phyloP scores from a whole-genome alignment of 1,140 invertebrate species.

The Cotesia vestalis region DNA sequence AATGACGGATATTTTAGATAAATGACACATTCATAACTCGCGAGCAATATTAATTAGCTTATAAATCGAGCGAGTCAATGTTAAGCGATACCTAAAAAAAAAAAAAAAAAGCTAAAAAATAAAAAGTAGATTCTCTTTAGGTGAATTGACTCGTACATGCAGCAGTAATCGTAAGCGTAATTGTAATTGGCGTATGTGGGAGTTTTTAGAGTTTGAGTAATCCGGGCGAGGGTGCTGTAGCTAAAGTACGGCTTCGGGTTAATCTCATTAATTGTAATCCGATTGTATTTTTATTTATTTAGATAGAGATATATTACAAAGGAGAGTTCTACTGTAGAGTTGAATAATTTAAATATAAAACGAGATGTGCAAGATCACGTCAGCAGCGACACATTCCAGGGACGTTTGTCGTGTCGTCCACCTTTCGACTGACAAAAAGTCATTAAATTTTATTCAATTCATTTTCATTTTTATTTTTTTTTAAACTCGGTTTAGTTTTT shows the following conservation, averaged over 20 bases:
- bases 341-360: neutral
- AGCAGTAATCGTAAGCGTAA: too few relatives aligned
- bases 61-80: too few relatives aligned
- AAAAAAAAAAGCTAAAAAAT: too few relatives aligned
- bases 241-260: neutral
- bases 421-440: conserved; percentile 34
- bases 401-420: conserved; percentile 39
- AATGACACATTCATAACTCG: too few relatives aligned
- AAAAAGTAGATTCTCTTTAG: too few relatives aligned
- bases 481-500: neutral
- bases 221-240: neutral
- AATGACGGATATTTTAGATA: too few relatives aligned
- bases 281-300: conserved; percentile 10
- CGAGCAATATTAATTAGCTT: too few relatives aligned
- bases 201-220: neutral
- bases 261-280: neutral
- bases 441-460: conserved; percentile 2
- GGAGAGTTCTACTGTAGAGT: conserved; percentile 8
- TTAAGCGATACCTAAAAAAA: too few relatives aligned
- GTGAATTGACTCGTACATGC: too few relatives aligned
- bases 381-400: conserved; percentile 37
- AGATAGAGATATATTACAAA: too few relatives aligned
- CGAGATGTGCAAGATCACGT: neutral
- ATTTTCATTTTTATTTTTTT: neutral
- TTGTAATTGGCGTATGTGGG: too few relatives aligned